phyloP scores from a whole-genome alignment of 1,140 invertebrate species.

The Cydia pomonella region DNA sequence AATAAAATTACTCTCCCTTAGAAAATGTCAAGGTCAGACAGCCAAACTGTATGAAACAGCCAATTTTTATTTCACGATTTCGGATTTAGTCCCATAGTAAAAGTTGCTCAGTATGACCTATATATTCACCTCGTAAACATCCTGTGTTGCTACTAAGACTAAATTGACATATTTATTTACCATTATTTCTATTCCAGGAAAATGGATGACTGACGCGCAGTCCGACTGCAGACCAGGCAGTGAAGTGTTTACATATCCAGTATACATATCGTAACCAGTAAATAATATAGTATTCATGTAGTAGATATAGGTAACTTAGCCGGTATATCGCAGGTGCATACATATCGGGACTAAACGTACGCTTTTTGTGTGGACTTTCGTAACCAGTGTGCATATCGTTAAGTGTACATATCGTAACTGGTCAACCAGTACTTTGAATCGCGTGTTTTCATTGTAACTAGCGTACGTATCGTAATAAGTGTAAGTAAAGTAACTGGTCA shows the following conservation, averaged over 20 bases:
- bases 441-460: too few relatives aligned
- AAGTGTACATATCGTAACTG: conserved; percentile 6
- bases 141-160: too few relatives aligned
- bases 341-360: not conserved
- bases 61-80: too few relatives aligned
- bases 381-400: not conserved
- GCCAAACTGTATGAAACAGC: too few relatives aligned
- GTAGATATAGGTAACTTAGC: not conserved
- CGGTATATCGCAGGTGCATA: not conserved
- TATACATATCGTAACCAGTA: conserved; percentile 7
- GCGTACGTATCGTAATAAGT: not conserved
- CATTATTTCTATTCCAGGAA: conserved; percentile 23
- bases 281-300: not conserved
- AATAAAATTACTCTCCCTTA: too few relatives aligned
- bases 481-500: not conserved
- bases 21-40: too few relatives aligned
- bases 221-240: conserved; percentile 3
- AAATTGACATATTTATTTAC: not conserved
- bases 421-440: not conserved
- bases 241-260: conserved; percentile 22
- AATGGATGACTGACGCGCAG: conserved; percentile 12
- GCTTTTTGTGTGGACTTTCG: not conserved
- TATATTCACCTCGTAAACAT: too few relatives aligned
- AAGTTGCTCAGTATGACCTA: too few relatives aligned
- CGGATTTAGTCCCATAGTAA: too few relatives aligned